Base-by-base conservation (phyloP, 2,113 vertebrate genomes). In the Cyrtonyx montezumae region DNA sequence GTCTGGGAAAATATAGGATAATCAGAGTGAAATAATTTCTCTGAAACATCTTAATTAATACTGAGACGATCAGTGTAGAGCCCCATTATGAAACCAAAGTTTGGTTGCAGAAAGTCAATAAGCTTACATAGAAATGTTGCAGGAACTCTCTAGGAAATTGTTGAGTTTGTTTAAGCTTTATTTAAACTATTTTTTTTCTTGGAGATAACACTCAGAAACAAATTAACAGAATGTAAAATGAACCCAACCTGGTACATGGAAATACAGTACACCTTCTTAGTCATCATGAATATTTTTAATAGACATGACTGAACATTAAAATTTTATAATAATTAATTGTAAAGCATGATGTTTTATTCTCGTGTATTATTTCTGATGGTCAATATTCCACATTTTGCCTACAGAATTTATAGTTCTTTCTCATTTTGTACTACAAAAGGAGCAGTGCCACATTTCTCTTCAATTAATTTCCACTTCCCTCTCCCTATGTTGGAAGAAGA, bases 191-290 rank as follows among this genome's bases (percentile, higher is more conserved):
- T 78, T 85, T 66, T 87, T 71, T 93, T 79, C 32, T 66, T 81
- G 46, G 48, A 32, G 15, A 49, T 78, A 73, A 51, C 28, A 56
- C 62, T 65, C 25, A 83, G n/a, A 14, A 89, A 49, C 14, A 75
- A 78, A 94, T 74, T 62, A 79, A 73, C 26, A 78, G 36, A 79
- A 92, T 73, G 13, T 53, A 81, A 88, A 96, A 82, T 26, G 3
- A 96, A 78, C 12, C 4, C 18, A 68, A 9, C 13, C 34, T 53
- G 20, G 14, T 14, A 85, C 79, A 74, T 16, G 73, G 59, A 9
- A 86, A 22, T 66, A 36, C 22, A 71, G 26, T 67, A 13, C 5
- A 59, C 76, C 75, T 87, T 79, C 56, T 88, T 87, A 53, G 86
- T 78, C 8, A 59, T 84, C 79, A 86, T 13, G 3, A 61, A 5